Percentiles rank a stretch among this genome's conserved stretches.
These are phyloP conservation scores for Quadroppia sp. DNA, from an alignment of 2,888 invertebrate species.

Conservation along the genomic window DNA sequence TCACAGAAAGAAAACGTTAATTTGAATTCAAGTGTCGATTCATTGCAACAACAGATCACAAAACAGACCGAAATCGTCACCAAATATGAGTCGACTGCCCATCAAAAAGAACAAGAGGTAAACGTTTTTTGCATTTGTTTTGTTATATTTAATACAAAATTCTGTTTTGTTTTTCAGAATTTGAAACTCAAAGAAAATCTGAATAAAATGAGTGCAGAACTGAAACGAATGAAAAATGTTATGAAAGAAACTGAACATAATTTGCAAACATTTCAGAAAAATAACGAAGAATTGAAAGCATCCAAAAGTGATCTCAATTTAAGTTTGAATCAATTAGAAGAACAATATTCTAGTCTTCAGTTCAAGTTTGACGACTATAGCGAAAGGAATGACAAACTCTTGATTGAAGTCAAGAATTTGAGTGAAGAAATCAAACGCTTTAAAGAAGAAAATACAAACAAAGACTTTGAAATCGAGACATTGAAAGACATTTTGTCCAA, in stretches of 20 bases:
- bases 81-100: neutral
- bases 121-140: neutral
- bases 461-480: conserved; percentile 28
- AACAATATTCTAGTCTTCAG: conserved; percentile 22
- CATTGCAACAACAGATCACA: conserved; percentile 12
- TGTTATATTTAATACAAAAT: neutral
- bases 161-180: conserved; percentile 23
- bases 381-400: neutral
- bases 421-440: conserved; percentile 3
- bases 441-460: neutral
- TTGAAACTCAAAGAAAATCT: neutral
- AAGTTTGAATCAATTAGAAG: conserved; percentile 18
- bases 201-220: conserved; percentile 25
- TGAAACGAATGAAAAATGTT: conserved; percentile 9
- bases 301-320: conserved; percentile 6
- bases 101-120: conserved; percentile 37
- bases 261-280: conserved; percentile 10
- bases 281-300: conserved; percentile 28
- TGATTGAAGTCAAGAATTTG: neutral
- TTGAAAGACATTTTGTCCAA: conserved; percentile 35
- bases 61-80: conserved; percentile 35
- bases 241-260: conserved; percentile 39
- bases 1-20: conserved; percentile 34
- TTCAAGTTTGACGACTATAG: neutral
- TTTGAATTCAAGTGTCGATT: conserved; percentile 29